A percentile compares a stretch with the other conserved stretches of the same genome.
These are phyloP conservation scores for Synanthedon andrenaeformis DNA, from an alignment of 2,888 invertebrate genomes.

Conservation along the genomic window DNA sequence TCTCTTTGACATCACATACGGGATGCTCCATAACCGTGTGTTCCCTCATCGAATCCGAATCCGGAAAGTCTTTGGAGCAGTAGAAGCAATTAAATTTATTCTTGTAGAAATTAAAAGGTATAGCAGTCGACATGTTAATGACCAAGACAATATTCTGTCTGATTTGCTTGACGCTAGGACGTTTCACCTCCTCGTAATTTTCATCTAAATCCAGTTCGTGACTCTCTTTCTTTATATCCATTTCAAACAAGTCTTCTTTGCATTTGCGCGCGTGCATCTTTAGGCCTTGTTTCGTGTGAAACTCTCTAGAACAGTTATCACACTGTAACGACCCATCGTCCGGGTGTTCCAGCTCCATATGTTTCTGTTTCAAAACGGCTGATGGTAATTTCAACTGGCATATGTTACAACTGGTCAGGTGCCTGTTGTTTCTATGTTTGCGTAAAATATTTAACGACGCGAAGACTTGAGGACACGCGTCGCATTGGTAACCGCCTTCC, in stretches of 20 bases:
- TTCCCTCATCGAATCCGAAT: conserved; percentile 50
- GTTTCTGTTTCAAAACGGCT: conserved; percentile 49
- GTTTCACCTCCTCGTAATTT: conserved; percentile 34
- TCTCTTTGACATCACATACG: conserved; percentile 45
- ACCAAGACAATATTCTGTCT: conserved; percentile 52
- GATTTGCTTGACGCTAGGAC: conserved; percentile 54
- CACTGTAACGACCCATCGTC: conserved; percentile 53
- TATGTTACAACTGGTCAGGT: conserved; percentile 46
- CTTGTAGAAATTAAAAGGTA: conserved; percentile 60
- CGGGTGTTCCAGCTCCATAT: conserved; percentile 52
- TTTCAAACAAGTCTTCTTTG: conserved; percentile 34
- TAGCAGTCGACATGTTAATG: conserved; percentile 59
- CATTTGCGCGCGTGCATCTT: conserved; percentile 55
- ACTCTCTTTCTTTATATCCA: conserved; percentile 42
- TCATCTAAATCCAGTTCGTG: conserved; percentile 43
- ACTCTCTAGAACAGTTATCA: conserved; percentile 46
- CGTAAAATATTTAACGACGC: conserved; percentile 48
- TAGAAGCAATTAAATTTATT: conserved; percentile 63
- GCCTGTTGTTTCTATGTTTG: conserved; percentile 49
- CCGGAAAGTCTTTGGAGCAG: conserved; percentile 56
- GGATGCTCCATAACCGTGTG: conserved; percentile 53
- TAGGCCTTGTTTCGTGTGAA: conserved; percentile 54
- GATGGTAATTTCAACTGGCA: conserved; percentile 52
- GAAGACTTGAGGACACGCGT: conserved; percentile 44
- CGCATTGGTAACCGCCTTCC: conserved; percentile 57